Evolutionary conservation across 2,888 invertebrate species (phyloP).

Genomic region (Standfussiana lucernea): DNA sequence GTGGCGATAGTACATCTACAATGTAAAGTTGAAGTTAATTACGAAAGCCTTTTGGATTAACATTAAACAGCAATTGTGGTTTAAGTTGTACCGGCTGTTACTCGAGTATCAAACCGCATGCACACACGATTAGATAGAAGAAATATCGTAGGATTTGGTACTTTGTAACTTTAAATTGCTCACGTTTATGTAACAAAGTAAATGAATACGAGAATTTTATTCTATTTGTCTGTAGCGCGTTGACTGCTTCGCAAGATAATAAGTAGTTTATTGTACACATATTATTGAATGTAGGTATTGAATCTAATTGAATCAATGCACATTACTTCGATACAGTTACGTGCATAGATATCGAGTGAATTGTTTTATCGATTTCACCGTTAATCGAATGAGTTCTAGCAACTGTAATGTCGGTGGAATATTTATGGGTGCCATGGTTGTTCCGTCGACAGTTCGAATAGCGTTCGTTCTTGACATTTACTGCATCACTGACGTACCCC

Average conservation of each 20-base stretch:
- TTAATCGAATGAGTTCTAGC: constrained; percentile 65
- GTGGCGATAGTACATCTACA: constrained; percentile 71
- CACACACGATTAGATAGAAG: constrained; percentile 51
- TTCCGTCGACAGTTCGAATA: constrained; percentile 59
- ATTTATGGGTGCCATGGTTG: constrained; percentile 62
- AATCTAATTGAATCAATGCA: constrained; percentile 61
- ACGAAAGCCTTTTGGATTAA: constrained; percentile 56
- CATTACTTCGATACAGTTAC: constrained; percentile 56
- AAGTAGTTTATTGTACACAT: constrained; percentile 39
- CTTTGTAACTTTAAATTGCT: constrained; percentile 46
- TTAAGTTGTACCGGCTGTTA: constrained; percentile 31
- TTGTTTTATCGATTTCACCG: constrained; percentile 64
- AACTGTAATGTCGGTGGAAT: constrained; percentile 58
- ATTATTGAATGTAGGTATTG: constrained; percentile 48
- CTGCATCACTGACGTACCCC: constrained; percentile 60
- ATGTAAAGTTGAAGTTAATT: constrained; percentile 79
- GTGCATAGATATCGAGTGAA: constrained; percentile 58
- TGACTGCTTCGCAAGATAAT: constrained; percentile 36
- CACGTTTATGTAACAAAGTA: constrained; percentile 57
- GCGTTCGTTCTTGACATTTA: constrained; percentile 68
- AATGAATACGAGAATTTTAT: constrained; percentile 48
- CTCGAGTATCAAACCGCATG: constrained; percentile 43
- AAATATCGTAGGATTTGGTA: constrained; percentile 50
- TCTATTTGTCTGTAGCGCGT: constrained; percentile 26
- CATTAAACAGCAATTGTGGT: constrained; percentile 27